phyloP scores from a whole-genome alignment of 2,797 vertebrate genomes.

The Crenichthys baileyi region DNA sequence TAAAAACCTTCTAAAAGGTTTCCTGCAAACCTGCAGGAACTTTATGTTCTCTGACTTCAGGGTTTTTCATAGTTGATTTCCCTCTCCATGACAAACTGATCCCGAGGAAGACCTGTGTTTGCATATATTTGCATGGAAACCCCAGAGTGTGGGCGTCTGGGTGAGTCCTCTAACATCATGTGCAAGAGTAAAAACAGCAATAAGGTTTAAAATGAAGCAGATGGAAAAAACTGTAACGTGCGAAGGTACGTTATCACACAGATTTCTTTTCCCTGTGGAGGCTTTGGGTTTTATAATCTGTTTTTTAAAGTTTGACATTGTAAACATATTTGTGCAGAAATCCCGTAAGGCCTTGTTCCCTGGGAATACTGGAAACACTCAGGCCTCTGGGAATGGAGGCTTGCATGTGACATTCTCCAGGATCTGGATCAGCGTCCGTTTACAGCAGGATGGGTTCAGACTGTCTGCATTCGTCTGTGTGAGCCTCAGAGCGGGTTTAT shows the following conservation, averaged over 20 bases:
- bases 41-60: background rate
- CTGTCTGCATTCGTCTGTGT: background rate
- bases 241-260: background rate
- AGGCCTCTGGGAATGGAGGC: background rate
- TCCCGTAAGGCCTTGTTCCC: constrained; percentile 27
- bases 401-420: constrained; percentile 8
- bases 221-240: background rate
- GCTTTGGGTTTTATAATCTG: background rate
- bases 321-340: background rate
- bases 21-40: background rate
- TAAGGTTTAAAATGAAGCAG: background rate
- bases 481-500: background rate
- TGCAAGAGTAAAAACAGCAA: background rate
- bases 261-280: background rate
- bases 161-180: background rate
- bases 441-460: constrained; percentile 2
- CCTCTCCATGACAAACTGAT: background rate
- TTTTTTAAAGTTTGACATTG: too few relatives aligned
- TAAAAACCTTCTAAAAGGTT: too few relatives aligned
- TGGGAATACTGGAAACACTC: constrained; percentile 14
- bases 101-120: background rate
- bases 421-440: constrained; percentile 28
- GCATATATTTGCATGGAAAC: background rate
- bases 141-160: background rate
- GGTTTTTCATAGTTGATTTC: background rate